Percentiles rank a stretch among this genome's conserved stretches.
Evolutionary conservation across 2,113 vertebrate species (phyloP).

Genomic region (Stomatorhinus ivindoensis): DNA sequence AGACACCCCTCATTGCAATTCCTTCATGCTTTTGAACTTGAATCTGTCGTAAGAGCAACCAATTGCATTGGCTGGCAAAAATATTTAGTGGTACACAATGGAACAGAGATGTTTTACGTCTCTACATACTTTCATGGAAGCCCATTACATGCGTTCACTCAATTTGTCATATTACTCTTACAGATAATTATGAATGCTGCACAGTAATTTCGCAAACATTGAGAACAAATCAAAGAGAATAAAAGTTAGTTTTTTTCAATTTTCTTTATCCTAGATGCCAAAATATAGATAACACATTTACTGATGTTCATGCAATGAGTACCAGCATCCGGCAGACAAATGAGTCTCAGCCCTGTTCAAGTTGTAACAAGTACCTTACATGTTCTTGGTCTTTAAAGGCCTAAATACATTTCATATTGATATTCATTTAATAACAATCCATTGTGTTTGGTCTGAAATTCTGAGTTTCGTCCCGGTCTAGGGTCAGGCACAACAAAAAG

Average conservation of each 20-base stretch:
- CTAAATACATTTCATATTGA: background rate
- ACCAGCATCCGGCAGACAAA: background rate
- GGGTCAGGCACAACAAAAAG: no score
- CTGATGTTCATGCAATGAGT: background rate
- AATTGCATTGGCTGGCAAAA: no score
- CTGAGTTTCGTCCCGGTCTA: no score
- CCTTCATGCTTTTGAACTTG: background rate
- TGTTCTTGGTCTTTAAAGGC: background rate
- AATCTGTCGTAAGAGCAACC: background rate
- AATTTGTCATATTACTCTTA: background rate
- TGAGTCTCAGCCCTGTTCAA: background rate
- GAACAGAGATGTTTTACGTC: background rate
- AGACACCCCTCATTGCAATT: background rate
- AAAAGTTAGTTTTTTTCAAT: background rate
- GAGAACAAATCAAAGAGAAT: background rate
- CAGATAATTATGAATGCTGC: background rate
- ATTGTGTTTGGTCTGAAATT: background rate
- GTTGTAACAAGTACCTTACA: background rate
- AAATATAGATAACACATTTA: background rate
- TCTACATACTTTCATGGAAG: background rate
- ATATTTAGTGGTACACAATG: background rate
- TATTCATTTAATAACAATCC: background rate
- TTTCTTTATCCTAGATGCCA: background rate
- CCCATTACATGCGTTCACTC: background rate
- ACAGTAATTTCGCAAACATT: background rate